These are phyloP conservation scores for Danio aesculapii DNA, from an alignment of 2,797 vertebrate genomes.

Conservation along the genomic window DNA sequence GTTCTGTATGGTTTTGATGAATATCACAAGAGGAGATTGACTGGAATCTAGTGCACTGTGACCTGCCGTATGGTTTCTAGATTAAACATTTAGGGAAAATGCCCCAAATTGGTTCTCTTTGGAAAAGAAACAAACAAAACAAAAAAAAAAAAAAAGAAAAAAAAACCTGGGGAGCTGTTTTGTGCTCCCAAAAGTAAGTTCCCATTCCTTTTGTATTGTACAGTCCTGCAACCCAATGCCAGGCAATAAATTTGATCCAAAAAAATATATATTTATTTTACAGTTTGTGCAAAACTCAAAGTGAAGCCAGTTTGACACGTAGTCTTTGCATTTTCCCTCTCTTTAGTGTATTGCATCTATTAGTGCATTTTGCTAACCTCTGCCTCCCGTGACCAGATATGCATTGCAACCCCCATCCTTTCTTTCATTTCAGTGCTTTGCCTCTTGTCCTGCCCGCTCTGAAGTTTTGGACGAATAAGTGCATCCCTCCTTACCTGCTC, in stretches of 20 bases:
- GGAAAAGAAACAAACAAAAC: background rate
- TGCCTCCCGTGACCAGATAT: constrained; percentile 77
- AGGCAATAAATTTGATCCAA: constrained; percentile 46
- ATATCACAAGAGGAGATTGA: background rate
- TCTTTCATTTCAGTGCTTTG: constrained; percentile 75
- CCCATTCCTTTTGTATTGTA: constrained; percentile 55
- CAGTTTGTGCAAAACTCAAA: constrained; percentile 58
- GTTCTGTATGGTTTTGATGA: constrained; percentile 18
- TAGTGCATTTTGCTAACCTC: constrained; percentile 84
- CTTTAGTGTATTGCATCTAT: constrained; percentile 78
- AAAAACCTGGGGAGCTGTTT: background rate
- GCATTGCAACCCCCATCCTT: constrained; percentile 75
- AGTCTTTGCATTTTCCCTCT: constrained; percentile 81
- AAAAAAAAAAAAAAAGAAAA: background rate
- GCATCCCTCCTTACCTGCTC: constrained; percentile 78
- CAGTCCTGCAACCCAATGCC: constrained; percentile 60
- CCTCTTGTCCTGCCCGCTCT: constrained; percentile 79
- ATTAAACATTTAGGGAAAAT: constrained; percentile 46
- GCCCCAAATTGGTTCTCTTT: constrained; percentile 31
- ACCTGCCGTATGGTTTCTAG: constrained; percentile 19
- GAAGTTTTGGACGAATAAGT: constrained; percentile 74
- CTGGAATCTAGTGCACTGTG: constrained; percentile 27
- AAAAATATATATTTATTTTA: constrained; percentile 20
- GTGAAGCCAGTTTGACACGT: constrained; percentile 83
- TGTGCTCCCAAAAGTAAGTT: constrained; percentile 42